Percentiles rank a stretch among this genome's conserved stretches.
These are phyloP conservation scores for Columba janthina DNA, from an alignment of 2,113 vertebrate genomes.

Conservation along the genomic window DNA sequence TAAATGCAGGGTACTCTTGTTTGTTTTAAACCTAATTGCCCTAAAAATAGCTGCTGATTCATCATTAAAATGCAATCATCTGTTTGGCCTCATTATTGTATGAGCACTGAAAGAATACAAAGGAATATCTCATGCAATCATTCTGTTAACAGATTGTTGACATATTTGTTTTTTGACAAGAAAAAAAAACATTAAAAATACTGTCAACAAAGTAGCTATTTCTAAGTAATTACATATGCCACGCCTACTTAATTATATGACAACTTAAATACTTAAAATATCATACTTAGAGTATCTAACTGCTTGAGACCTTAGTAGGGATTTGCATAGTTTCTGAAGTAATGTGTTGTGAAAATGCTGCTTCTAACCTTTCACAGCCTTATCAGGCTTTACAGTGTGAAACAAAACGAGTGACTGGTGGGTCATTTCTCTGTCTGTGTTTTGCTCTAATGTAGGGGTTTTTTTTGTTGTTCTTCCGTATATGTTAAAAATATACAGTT, in stretches of 20 bases:
- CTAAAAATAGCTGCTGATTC: background rate
- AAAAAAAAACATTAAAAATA: background rate
- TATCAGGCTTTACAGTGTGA: background rate
- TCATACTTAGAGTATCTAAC: background rate
- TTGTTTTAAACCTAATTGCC: conserved; percentile 8
- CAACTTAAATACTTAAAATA: background rate
- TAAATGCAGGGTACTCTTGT: conserved; percentile 6
- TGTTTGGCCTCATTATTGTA: background rate
- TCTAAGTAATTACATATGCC: background rate
- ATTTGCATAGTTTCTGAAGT: background rate
- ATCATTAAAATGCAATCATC: background rate
- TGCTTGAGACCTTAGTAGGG: background rate
- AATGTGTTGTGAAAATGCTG: background rate
- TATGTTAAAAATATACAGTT: background rate
- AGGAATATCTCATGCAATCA: background rate
- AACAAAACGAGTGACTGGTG: background rate
- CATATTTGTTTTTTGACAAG: background rate
- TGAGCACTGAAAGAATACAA: background rate
- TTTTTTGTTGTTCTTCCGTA: background rate
- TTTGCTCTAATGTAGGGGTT: background rate
- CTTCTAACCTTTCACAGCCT: background rate
- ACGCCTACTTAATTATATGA: background rate
- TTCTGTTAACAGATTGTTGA: background rate
- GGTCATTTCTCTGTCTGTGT: background rate
- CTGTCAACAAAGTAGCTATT: background rate